Percentiles rank a stretch among this genome's conserved stretches.
Evolutionary conservation across 1,140 invertebrate species (phyloP).

Genomic region (Bombus huntii): DNA sequence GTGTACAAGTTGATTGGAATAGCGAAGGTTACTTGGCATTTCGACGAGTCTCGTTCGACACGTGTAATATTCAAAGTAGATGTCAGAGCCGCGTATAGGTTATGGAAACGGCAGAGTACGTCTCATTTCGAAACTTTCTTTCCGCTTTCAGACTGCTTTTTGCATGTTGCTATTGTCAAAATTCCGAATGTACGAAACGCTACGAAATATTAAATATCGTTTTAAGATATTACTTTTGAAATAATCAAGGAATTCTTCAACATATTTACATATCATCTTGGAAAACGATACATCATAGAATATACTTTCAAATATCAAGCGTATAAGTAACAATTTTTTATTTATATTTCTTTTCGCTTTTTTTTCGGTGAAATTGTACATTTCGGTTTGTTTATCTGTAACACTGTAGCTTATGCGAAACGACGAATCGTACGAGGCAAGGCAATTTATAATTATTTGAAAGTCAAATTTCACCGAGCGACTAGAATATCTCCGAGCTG

Average conservation of each 20-base stretch:
- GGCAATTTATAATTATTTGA: constrained; percentile 28
- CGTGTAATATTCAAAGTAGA: constrained; percentile 5
- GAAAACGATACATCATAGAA: background rate
- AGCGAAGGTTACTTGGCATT: background rate
- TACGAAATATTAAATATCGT: too few species aligned
- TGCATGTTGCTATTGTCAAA: background rate
- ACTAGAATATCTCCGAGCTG: constrained; percentile 18
- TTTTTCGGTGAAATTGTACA: background rate
- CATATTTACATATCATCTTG: background rate
- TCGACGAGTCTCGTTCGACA: background rate
- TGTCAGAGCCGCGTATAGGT: background rate
- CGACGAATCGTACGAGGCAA: background rate
- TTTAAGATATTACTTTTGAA: background rate
- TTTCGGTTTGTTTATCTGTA: background rate
- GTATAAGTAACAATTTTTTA: background rate
- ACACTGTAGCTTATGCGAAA: background rate
- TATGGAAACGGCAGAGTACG: background rate
- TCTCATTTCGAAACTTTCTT: background rate
- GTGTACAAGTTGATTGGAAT: constrained; percentile 7
- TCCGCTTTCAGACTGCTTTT: background rate
- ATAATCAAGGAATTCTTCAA: background rate
- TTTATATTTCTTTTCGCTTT: background rate
- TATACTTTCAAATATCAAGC: background rate
- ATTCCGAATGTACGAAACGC: background rate
- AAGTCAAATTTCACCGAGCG: constrained; percentile 20